Evolutionary conservation across 2,888 invertebrate genomes (phyloP).

Genomic region (Heteropelma amictum): DNA sequence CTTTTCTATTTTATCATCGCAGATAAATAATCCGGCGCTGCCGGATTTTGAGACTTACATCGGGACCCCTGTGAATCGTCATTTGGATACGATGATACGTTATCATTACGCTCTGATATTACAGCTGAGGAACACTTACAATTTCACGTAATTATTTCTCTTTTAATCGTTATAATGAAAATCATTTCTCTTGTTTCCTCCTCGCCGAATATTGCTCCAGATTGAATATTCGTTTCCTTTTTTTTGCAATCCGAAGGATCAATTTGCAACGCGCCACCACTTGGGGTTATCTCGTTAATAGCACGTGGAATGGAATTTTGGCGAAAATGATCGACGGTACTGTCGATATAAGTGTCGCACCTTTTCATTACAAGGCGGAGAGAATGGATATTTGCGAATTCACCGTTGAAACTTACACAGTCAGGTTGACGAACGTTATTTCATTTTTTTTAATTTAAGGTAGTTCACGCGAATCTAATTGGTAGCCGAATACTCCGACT

Average conservation of each 20-base stretch:
- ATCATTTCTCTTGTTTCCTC: not conserved
- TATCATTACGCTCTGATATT: slow-evolving; percentile 51
- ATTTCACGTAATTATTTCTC: slow-evolving; percentile 58
- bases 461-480: no score
- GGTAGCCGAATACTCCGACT: no score
- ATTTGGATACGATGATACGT: slow-evolving; percentile 58
- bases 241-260: slow-evolving; percentile 58
- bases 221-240: not conserved
- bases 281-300: slow-evolving; percentile 70
- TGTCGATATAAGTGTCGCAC: slow-evolving; percentile 84
- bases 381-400: slow-evolving; percentile 81
- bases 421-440: no score
- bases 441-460: no score
- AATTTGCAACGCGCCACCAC: slow-evolving; percentile 61
- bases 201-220: not conserved
- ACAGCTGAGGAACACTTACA: slow-evolving; percentile 52
- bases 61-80: slow-evolving; percentile 50
- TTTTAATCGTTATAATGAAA: not conserved
- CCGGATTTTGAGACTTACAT: slow-evolving; percentile 56
- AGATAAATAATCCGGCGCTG: slow-evolving; percentile 47
- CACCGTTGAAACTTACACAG: slow-evolving; percentile 81
- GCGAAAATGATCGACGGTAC: slow-evolving; percentile 67
- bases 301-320: slow-evolving; percentile 67
- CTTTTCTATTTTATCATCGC: not conserved
- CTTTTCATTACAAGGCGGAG: slow-evolving; percentile 82